Evolutionary conservation across 1,140 invertebrate species (phyloP), one percentile per base, ranked within the genome.

Genomic region (Anagrus nilaparvatae): DNA sequence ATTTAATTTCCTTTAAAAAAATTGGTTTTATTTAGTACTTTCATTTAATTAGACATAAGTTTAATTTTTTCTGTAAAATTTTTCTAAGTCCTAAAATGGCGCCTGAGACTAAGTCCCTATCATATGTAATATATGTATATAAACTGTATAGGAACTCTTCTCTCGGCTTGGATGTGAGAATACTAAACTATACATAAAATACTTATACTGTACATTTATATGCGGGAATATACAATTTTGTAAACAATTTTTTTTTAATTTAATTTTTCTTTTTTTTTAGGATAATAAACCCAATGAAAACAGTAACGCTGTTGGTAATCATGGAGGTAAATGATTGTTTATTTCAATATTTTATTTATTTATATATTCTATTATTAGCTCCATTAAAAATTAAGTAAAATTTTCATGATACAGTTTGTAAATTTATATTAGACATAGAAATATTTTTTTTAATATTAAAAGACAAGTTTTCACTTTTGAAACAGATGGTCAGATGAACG

Each of bases 51-150:
- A n/a, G n/a, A n/a, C n/a, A n/a, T n/a, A n/a, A n/a, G n/a, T n/a
- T n/a, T n/a, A n/a, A n/a, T n/a, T n/a, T n/a, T n/a, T n/a, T n/a
- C n/a, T n/a, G 65, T 70, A 66, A 78, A 81, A 80, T 72, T 82
- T 81, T 82, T 81, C 79, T 81, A 84, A 82, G 79, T 82, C 79
- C 78, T 75, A 82, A 82, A 79, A 82, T 82, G 81, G 80, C 81
- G 81, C 79, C 81, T 76, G 73, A 71, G 72, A 72, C 73, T 75
- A 77, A 78, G 74, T 78, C 72, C 75, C 65, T 34, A 39, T 38
- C 40, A 40, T 51, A 50, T 48, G 50, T n/a, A n/a, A n/a, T n/a
- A n/a, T n/a, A n/a, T n/a, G n/a, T n/a, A n/a, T n/a, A n/a, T n/a
- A n/a, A n/a, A n/a, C n/a, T n/a, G n/a, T n/a, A n/a, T n/a, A n/a